Evolutionary conservation across 2,113 vertebrate species (phyloP).

Genomic region (Alligator mississippiensis): DNA sequence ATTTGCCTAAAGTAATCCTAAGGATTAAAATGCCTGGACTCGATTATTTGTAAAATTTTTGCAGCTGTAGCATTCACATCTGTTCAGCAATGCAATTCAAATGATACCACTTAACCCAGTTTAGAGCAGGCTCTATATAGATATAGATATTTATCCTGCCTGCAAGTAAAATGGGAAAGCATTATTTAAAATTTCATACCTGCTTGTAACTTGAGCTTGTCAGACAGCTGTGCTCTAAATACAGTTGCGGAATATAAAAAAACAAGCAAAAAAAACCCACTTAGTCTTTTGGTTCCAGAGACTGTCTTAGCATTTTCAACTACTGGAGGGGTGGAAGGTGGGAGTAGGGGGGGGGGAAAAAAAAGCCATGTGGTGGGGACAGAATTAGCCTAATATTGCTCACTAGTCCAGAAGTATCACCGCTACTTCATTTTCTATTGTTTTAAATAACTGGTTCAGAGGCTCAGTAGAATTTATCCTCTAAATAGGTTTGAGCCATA

Average conservation of each 20-base stretch:
- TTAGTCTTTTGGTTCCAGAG: not conserved
- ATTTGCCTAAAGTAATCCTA: not conserved
- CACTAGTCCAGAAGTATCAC: not conserved
- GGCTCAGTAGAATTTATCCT: slow-evolving; percentile 49
- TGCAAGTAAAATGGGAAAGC: not conserved
- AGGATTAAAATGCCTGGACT: not conserved
- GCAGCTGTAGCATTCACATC: slow-evolving; percentile 29
- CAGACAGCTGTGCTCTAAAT: not conserved
- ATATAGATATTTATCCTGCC: not conserved
- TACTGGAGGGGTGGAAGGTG: not conserved
- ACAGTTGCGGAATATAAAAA: not conserved
- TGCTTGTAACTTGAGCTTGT: not conserved
- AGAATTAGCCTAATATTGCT: slow-evolving; percentile 40
- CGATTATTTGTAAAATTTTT: slow-evolving; percentile 12
- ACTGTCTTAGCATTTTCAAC: not conserved
- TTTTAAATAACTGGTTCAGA: slow-evolving; percentile 43
- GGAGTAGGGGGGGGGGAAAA: not conserved
- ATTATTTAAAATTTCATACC: not conserved
- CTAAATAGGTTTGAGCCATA: slow-evolving; percentile 49
- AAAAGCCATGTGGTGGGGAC: not conserved
- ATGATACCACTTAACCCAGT: slow-evolving; percentile 50
- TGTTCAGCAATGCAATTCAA: slow-evolving; percentile 61
- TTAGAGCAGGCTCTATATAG: slow-evolving; percentile 48
- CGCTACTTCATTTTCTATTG: slow-evolving; percentile 51
- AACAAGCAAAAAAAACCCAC: no score